These are phyloP conservation scores for Heterochromis multidens DNA, from an alignment of 2,113 vertebrate genomes.

Conservation along the genomic window DNA sequence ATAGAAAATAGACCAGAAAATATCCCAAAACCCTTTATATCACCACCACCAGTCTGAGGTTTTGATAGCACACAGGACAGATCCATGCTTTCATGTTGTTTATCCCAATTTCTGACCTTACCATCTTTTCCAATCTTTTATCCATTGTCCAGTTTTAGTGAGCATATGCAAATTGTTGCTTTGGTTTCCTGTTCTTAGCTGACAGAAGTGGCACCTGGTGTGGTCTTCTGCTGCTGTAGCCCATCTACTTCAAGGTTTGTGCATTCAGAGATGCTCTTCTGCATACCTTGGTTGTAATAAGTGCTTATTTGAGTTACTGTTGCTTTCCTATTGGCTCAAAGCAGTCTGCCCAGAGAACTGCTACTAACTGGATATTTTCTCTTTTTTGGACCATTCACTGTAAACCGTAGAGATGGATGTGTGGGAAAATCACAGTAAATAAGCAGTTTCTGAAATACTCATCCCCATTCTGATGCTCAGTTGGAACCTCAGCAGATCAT, in stretches of 20 bases:
- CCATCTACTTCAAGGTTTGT: neutral
- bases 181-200: neutral
- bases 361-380: too few species aligned
- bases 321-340: neutral
- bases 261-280: neutral
- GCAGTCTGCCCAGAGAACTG: too few species aligned
- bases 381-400: neutral
- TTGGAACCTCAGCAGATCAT: too few species aligned
- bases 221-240: neutral
- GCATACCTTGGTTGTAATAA: neutral
- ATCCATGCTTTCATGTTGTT: too few species aligned
- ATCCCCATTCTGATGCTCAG: too few species aligned
- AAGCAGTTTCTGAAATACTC: neutral
- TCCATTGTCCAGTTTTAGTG: neutral
- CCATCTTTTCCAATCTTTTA: too few species aligned
- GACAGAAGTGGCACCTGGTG: neutral
- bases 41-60: neutral
- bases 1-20: too few species aligned
- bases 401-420: neutral
- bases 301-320: neutral
- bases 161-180: neutral
- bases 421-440: neutral
- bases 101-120: too few species aligned
- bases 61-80: too few species aligned
- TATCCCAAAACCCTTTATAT: too few species aligned